Evolutionary conservation across 1,140 invertebrate species (phyloP), one percentile per base, ranked within the genome.

Genomic region (Drosophila carrolli): DNA sequence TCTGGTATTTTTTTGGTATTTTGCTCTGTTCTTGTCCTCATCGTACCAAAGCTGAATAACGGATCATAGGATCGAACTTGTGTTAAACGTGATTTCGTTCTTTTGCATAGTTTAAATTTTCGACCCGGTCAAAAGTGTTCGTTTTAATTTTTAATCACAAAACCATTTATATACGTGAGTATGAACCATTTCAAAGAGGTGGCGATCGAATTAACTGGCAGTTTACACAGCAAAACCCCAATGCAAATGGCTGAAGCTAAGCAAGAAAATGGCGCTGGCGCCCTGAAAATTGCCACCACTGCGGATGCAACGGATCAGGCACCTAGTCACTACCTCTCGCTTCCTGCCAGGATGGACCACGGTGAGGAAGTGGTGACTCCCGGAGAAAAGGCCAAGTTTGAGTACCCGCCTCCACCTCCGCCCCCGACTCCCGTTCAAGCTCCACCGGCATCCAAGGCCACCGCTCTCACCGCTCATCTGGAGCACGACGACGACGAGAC

Each of bases 191-290:
- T 5, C 0, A n/a, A 13, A 38, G 27, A 5, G 1, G 43, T 41
- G 16, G 10, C 9, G 5, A 55, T 4, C 32, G 35, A 53, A 47
- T 8, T 9, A 9, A 35, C 48, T 51, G 13, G 19, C 40, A 60
- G 55, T 37, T 6, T 35, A 19, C 35, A 14, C 29, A 37, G 47
- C 56, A 51, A 68, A 54, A 68, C 61, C 82, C 57, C 63, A 76
- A 79, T 79, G 76, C 71, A 83, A 89, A 67, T 83, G 43, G 66
- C 73, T 48, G 75, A 88, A 67, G 44, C 23, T 66, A 50, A 62
- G 56, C 74, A 91, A 83, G 81, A 90, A 91, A 89, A 91, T 91
- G 89, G 72, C 70, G 89, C 84, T 79, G 78, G 74, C 84, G 89
- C 83, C 65, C 56, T 79, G 60, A 58, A 81, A 62, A 78, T 66